phyloP scores from a whole-genome alignment of 1,140 invertebrate genomes.

The Caenorhabditis inopinata region DNA sequence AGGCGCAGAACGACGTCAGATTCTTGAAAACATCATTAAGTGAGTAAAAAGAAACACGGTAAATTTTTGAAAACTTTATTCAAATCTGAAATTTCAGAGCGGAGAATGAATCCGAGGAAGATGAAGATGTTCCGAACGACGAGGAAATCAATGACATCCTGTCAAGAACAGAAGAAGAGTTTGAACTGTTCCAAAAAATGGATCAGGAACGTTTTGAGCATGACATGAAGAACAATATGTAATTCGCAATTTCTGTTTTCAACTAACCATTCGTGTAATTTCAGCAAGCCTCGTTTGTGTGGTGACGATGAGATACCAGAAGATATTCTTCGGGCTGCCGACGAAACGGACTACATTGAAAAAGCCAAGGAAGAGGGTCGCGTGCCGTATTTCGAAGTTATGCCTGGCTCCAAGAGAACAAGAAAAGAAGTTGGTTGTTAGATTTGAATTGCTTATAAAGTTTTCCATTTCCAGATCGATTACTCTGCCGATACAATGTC shows the following conservation, averaged over 20 bases:
- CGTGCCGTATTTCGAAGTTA: constrained; percentile 74
- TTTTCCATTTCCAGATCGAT: constrained; percentile 89
- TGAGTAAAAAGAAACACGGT: too few relatives aligned
- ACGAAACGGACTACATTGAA: constrained; percentile 75
- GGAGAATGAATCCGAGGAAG: constrained; percentile 69
- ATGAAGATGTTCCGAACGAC: constrained; percentile 97
- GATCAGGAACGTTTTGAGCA: constrained; percentile 82
- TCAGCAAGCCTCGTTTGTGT: constrained; percentile 80
- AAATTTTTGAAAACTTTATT: too few relatives aligned
- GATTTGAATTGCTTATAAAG: constrained; percentile 74
- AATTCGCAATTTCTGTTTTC: background rate
- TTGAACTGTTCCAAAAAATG: constrained; percentile 88
- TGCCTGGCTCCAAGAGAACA: constrained; percentile 80
- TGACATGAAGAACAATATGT: constrained; percentile 74
- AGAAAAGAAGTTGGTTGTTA: constrained; percentile 80
- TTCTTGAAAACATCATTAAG: constrained; percentile 83
- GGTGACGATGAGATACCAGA: constrained; percentile 89
- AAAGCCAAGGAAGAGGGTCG: constrained; percentile 67
- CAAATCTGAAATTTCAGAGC: background rate
- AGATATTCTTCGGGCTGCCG: constrained; percentile 90
- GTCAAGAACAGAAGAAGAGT: constrained; percentile 87
- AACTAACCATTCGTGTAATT: constrained; percentile 51
- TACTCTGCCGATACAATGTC: constrained; percentile 77
- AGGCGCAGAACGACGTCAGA: constrained; percentile 87
- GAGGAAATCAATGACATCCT: constrained; percentile 99